Percentiles rank a stretch among this genome's conserved stretches.
These are phyloP conservation scores for Acipenser oxyrinchus DNA, from an alignment of 2,797 vertebrate genomes.

Conservation along the genomic window DNA sequence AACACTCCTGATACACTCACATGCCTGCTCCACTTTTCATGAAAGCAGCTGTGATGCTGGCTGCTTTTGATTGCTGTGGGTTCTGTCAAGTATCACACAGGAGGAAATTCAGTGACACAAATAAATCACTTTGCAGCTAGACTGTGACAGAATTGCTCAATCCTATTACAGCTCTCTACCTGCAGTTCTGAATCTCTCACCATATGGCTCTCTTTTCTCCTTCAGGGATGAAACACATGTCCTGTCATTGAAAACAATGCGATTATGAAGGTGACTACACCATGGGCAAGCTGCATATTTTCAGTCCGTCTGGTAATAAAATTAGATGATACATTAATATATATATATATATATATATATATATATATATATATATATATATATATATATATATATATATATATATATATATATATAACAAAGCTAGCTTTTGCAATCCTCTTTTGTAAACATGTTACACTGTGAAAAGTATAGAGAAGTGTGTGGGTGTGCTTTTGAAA, in stretches of 20 bases:
- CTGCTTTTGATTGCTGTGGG: neutral
- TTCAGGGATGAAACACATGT: neutral
- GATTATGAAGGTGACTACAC: neutral
- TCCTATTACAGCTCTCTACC: slow-evolving; percentile 1
- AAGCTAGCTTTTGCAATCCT: too few relatives aligned
- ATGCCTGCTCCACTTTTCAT: neutral
- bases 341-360: too few relatives aligned
- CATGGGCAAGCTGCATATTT: neutral
- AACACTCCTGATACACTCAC: neutral
- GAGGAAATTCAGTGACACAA: neutral
- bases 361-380: too few relatives aligned
- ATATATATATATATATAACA: too few relatives aligned
- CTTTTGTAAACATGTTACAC: too few relatives aligned
- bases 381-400: too few relatives aligned
- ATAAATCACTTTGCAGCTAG: neutral
- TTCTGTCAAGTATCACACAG: slow-evolving; percentile 1
- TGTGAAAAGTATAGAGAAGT: too few relatives aligned
- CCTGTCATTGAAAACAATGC: neutral
- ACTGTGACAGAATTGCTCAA: neutral
- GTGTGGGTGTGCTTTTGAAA: too few relatives aligned
- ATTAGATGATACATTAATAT: too few relatives aligned
- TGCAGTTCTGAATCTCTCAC: neutral
- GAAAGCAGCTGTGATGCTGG: neutral
- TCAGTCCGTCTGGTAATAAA: too few relatives aligned
- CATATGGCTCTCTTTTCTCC: neutral